These are phyloP conservation scores for Hyperoplus immaculatus DNA, from an alignment of 2,797 vertebrate species.

Conservation along the genomic window DNA sequence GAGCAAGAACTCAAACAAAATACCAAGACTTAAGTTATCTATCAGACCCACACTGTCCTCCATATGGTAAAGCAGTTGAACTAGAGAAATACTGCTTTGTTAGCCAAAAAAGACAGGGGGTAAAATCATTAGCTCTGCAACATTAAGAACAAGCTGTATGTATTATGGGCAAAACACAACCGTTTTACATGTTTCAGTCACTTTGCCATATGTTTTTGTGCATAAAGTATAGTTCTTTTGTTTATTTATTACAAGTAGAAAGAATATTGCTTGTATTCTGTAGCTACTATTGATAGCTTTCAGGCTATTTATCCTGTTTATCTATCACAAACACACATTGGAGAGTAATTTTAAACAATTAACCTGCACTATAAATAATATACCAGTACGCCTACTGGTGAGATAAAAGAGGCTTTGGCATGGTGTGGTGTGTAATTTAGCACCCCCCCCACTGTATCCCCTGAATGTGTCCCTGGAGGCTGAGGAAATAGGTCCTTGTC, in stretches of 20 bases:
- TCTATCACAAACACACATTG: neutral
- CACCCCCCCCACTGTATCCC: slow-evolving; percentile 7
- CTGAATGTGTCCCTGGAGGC: slow-evolving; percentile 48
- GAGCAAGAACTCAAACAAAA: neutral
- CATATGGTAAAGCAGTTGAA: slow-evolving; percentile 41
- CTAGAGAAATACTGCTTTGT: slow-evolving; percentile 26
- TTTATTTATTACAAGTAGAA: neutral
- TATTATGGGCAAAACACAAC: slow-evolving; percentile 16
- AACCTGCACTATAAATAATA: slow-evolving; percentile 1
- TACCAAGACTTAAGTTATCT: slow-evolving; percentile 4
- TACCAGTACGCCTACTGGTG: neutral
- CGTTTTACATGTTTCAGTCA: slow-evolving; percentile 13
- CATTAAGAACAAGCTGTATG: slow-evolving; percentile 33
- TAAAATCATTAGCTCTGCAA: slow-evolving; percentile 33
- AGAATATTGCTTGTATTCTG: neutral
- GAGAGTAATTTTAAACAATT: slow-evolving; percentile 16
- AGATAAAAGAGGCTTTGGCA: slow-evolving; percentile 31
- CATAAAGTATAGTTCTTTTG: neutral
- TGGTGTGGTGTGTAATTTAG: slow-evolving; percentile 34
- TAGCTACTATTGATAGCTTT: neutral
- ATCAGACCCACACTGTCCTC: slow-evolving; percentile 31
- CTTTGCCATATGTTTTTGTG: neutral
- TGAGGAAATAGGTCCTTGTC: slow-evolving; percentile 50
- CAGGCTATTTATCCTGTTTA: neutral
- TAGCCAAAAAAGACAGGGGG: slow-evolving; percentile 42